phyloP scores from a whole-genome alignment of 2,888 invertebrate genomes.

The Eilema depressum region DNA sequence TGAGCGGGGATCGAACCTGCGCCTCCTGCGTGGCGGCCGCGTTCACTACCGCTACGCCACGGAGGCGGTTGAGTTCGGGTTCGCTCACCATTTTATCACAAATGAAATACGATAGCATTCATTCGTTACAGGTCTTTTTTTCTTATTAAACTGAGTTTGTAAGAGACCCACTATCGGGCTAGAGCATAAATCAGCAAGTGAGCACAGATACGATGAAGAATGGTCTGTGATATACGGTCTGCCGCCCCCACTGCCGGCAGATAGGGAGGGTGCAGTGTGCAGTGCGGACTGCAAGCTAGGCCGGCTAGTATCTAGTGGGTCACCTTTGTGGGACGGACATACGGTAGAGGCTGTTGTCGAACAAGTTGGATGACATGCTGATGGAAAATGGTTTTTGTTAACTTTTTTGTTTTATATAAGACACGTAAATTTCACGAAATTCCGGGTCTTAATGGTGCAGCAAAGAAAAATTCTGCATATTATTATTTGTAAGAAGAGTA shows the following conservation, averaged over 20 bases:
- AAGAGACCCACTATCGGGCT: constrained; percentile 20
- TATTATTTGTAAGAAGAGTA: too few species aligned
- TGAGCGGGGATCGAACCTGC: too few species aligned
- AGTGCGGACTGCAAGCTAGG: constrained; percentile 28
- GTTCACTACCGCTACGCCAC: too few species aligned
- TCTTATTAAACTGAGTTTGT: not conserved
- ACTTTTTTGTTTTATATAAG: too few species aligned
- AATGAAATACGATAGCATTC: too few species aligned
- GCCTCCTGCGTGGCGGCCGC: too few species aligned
- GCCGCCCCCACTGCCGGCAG: constrained; percentile 24
- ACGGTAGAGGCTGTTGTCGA: not conserved
- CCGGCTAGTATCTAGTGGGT: constrained; percentile 44
- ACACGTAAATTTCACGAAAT: too few species aligned
- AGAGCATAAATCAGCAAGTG: constrained; percentile 48
- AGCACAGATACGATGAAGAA: constrained; percentile 52
- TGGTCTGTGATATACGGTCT: constrained; percentile 47
- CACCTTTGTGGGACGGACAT: constrained; percentile 21
- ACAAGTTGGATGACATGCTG: not conserved
- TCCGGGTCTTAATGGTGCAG: too few species aligned
- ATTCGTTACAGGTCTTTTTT: not conserved
- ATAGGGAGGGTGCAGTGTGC: constrained; percentile 6
- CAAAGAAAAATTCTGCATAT: too few species aligned
- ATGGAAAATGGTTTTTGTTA: too few species aligned
- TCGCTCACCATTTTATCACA: too few species aligned
- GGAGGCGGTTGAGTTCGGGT: too few species aligned